A percentile compares a stretch with the other conserved stretches of the same genome.
Conservation (phyloP, 2,888 invertebrate species). For the Crematogaster levior region DNA sequence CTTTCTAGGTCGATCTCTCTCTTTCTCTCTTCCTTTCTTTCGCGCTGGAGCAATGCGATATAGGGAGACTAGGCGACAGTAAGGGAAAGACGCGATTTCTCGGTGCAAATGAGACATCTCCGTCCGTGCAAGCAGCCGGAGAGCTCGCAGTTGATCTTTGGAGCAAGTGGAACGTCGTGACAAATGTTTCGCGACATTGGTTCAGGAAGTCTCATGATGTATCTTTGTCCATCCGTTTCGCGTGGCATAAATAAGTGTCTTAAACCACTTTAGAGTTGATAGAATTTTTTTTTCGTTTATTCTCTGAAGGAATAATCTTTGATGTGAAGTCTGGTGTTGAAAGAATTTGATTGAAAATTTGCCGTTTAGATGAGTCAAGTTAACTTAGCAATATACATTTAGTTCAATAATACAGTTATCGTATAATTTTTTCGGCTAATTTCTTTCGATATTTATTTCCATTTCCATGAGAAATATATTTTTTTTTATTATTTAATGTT, state of each 20-base stretch:
- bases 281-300: constrained; percentile 2
- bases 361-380: not conserved
- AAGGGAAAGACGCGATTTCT: constrained; percentile 65
- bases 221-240: constrained; percentile 58
- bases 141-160: constrained; percentile 58
- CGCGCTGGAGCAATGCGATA: constrained; percentile 29
- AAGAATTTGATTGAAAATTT: too few relatives aligned
- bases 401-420: not conserved
- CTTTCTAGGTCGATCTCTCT: constrained; percentile 60
- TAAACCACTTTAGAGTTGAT: constrained; percentile 25
- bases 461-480: not conserved
- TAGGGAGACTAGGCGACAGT: constrained; percentile 50
- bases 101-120: constrained; percentile 73
- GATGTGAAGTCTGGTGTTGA: not conserved
- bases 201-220: constrained; percentile 58
- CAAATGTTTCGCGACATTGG: constrained; percentile 71
- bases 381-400: not conserved
- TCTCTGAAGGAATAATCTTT: not conserved
- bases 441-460: not conserved
- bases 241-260: constrained; percentile 47
- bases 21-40: constrained; percentile 61
- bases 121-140: constrained; percentile 60
- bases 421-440: not conserved
- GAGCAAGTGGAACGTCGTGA: constrained; percentile 63
- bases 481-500: not conserved